Evolutionary conservation across 1,140 invertebrate species (phyloP).

Genomic region (Asbolus verrucosus): DNA sequence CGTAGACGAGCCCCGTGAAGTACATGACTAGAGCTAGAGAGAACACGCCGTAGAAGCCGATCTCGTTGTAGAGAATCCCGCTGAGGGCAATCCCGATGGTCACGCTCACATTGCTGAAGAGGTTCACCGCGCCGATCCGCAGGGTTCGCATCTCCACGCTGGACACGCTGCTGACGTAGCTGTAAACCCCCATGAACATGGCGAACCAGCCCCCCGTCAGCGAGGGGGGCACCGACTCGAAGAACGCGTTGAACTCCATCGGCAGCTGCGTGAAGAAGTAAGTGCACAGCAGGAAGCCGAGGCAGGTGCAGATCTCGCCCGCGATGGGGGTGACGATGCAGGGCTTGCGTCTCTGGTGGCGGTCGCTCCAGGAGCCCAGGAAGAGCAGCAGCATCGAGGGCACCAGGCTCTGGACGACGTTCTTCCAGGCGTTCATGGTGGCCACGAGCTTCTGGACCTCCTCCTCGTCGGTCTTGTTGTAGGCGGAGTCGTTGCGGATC

Average conservation of each 20-base stretch:
- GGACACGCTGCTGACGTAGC: slow-evolving; percentile 72
- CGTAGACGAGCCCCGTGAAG: slow-evolving; percentile 57
- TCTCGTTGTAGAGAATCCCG: slow-evolving; percentile 67
- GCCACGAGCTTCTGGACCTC: slow-evolving; percentile 70
- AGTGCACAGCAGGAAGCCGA: slow-evolving; percentile 58
- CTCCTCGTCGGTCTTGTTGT: slow-evolving; percentile 66
- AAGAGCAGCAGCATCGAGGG: slow-evolving; percentile 70
- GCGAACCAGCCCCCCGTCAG: slow-evolving; percentile 71
- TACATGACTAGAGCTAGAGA: slow-evolving; percentile 63
- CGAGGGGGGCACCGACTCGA: slow-evolving; percentile 70
- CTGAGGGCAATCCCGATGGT: slow-evolving; percentile 69
- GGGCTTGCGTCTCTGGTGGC: slow-evolving; percentile 71
- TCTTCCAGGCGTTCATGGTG: slow-evolving; percentile 71
- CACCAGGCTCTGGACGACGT: slow-evolving; percentile 69
- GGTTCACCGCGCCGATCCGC: slow-evolving; percentile 68
- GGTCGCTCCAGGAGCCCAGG: slow-evolving; percentile 74
- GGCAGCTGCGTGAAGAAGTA: slow-evolving; percentile 67
- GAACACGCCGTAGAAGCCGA: slow-evolving; percentile 72
- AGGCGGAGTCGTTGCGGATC: slow-evolving; percentile 64
- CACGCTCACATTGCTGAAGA: slow-evolving; percentile 66
- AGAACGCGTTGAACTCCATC: slow-evolving; percentile 68
- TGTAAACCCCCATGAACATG: slow-evolving; percentile 74
- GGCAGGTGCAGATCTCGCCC: slow-evolving; percentile 65
- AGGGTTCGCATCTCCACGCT: slow-evolving; percentile 71
- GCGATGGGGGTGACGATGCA: slow-evolving; percentile 69